phyloP scores from a whole-genome alignment of 2,113 vertebrate species.

The Cephalopterus ornatus region DNA sequence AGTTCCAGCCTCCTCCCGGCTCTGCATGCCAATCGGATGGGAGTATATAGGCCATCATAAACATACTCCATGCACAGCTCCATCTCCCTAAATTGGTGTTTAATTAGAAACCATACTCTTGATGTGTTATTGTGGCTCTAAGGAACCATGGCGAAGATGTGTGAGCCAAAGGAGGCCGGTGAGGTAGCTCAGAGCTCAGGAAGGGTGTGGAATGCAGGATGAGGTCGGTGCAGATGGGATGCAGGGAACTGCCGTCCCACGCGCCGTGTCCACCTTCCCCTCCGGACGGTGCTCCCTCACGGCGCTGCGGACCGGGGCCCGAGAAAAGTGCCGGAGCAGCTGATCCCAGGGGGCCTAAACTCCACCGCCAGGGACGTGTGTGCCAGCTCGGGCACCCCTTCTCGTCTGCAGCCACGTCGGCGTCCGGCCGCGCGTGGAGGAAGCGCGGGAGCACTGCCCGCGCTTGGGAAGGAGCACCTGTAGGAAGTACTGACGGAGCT shows the following conservation, averaged over 20 bases:
- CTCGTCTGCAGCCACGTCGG: accelerated
- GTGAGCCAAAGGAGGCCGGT: neutral
- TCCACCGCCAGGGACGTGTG: accelerated
- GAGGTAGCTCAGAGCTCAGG: neutral
- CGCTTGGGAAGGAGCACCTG: neutral
- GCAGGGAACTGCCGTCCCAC: too few species aligned
- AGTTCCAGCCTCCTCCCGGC: neutral
- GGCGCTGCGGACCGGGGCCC: accelerated
- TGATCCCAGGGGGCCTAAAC: neutral
- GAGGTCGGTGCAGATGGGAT: neutral
- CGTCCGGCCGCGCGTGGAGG: accelerated
- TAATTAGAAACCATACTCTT: neutral
- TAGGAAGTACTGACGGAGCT: neutral
- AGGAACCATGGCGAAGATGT: neutral
- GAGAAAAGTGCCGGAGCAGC: neutral
- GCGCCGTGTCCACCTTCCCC: neutral
- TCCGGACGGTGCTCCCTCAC: accelerated
- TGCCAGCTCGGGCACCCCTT: neutral
- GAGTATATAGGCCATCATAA: neutral
- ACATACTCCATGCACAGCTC: neutral
- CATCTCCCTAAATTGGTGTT: neutral
- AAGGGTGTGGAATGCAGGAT: neutral
- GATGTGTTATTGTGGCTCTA: neutral
- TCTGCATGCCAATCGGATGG: neutral
- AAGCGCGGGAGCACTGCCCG: accelerated